Base-by-base conservation (phyloP, 2,888 invertebrate genomes). In the Prosapia bicincta region DNA sequence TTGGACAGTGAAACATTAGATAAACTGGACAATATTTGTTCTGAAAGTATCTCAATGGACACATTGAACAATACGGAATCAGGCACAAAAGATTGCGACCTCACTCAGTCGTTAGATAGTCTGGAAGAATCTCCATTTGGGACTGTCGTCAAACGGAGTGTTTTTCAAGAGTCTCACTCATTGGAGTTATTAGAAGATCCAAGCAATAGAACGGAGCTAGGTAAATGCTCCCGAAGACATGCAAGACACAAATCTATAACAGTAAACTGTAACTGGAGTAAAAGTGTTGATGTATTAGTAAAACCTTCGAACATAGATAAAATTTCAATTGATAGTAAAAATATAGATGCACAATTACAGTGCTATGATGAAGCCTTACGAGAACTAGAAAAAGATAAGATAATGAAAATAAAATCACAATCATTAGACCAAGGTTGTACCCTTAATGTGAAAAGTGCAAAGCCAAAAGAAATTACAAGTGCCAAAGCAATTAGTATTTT, bases 341-440 rank as follows among this genome's bases (percentile, higher is more conserved):
- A 78, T 3, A 82, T 82, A 20, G 82, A 81, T 69, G 81, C 81
- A 24, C 82, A 82, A 70, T 76, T 82, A 26, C 78, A 81, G 74
- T 82, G 82, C 71, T 82, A 82, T 74, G 82, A 82, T 76, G 81
- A 82, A 78, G 82, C 82, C 10, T 74, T 82, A 10, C 77, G 82
- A 66, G 82, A 82, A 71, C 76, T 82, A 7, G 54, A 54, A 54
- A n/a, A 54, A 20, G 54, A 54, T 54, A 54, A 54, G 20, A 20
- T 54, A 13, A 20, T 54, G 54, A 54, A 54, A 54, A 54, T 54
- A 54, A 54, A 54, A 20, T 54, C 54, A n/a, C n/a, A 54, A 20
- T 54, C 54, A 54, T 54, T 54, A 54, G 54, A 54, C 20, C n/a
- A 20, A 20, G 20, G 54, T 3, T 54, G 20, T 20, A 20, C 20